phyloP scores from a whole-genome alignment of 2,888 invertebrate species.

The Synergus laeviventris region DNA sequence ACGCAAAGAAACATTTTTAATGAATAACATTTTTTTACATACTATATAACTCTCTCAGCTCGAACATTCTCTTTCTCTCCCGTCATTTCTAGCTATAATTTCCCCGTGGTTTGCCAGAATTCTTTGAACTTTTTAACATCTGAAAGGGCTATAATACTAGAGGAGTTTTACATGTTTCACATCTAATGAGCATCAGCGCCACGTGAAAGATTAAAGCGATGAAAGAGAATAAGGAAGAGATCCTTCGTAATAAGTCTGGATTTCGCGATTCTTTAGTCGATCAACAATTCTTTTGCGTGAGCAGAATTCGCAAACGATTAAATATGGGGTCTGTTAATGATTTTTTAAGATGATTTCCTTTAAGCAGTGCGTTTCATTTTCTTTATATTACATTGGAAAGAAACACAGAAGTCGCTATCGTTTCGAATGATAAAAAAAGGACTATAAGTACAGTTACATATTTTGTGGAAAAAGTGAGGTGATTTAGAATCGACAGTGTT shows the following conservation, averaged over 20 bases:
- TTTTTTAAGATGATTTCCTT: too few relatives aligned
- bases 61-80: not conserved
- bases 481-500: not conserved
- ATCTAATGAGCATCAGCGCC: constrained; percentile 24
- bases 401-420: not conserved
- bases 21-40: too few relatives aligned
- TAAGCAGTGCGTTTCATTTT: too few relatives aligned
- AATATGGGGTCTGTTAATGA: not conserved
- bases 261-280: not conserved
- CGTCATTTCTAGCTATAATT: not conserved
- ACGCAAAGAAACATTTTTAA: too few relatives aligned
- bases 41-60: not conserved
- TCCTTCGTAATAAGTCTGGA: not conserved
- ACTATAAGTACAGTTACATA: not conserved
- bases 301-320: not conserved
- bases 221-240: constrained; percentile 31
- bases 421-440: not conserved
- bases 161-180: constrained; percentile 12
- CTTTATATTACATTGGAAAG: not conserved
- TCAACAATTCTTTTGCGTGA: not conserved
- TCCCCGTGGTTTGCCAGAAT: not conserved
- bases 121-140: not conserved
- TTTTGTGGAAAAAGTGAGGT: not conserved
- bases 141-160: constrained; percentile 1
- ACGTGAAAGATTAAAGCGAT: constrained; percentile 39